Percentiles rank a stretch among this genome's conserved stretches.
phyloP scores from a whole-genome alignment of 1,140 invertebrate genomes.

The Sweltsa coloradensis region DNA sequence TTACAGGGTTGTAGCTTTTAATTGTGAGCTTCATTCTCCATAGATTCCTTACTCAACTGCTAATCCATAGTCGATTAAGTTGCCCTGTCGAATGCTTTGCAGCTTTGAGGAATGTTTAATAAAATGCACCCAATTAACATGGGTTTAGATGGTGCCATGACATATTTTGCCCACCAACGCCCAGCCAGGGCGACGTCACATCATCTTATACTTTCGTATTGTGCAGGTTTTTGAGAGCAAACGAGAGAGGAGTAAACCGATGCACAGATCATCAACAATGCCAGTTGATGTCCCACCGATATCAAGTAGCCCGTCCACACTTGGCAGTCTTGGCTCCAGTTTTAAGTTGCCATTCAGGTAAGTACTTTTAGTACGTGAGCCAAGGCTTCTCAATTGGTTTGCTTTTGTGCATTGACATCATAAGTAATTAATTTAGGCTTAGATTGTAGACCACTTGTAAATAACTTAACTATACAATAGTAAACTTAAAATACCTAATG shows the following conservation, averaged over 20 bases:
- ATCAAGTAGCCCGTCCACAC: constrained; percentile 47
- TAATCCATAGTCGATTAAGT: too few relatives aligned
- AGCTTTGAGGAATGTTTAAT: too few relatives aligned
- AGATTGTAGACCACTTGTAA: background rate
- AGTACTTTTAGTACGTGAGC: background rate
- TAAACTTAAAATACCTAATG: background rate
- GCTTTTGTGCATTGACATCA: background rate
- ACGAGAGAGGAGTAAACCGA: constrained; percentile 24
- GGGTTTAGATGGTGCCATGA: too few relatives aligned
- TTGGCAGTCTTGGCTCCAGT: constrained; percentile 61
- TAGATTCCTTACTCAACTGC: too few relatives aligned
- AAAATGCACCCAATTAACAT: too few relatives aligned
- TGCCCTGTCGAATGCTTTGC: too few relatives aligned
- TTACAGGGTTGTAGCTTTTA: too few relatives aligned
- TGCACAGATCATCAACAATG: constrained; percentile 73
- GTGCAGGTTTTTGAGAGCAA: too few relatives aligned
- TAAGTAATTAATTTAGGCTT: background rate
- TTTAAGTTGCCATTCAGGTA: constrained; percentile 76
- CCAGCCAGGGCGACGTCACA: too few relatives aligned
- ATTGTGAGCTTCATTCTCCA: too few relatives aligned
- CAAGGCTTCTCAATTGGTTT: background rate
- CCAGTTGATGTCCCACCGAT: constrained; percentile 37
- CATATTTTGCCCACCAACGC: too few relatives aligned
- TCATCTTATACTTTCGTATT: too few relatives aligned
- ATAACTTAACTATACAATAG: background rate